A percentile compares a stretch with the other conserved stretches of the same genome.
phyloP scores from a whole-genome alignment of 1,140 invertebrate genomes.

The Meteorus sp. region DNA sequence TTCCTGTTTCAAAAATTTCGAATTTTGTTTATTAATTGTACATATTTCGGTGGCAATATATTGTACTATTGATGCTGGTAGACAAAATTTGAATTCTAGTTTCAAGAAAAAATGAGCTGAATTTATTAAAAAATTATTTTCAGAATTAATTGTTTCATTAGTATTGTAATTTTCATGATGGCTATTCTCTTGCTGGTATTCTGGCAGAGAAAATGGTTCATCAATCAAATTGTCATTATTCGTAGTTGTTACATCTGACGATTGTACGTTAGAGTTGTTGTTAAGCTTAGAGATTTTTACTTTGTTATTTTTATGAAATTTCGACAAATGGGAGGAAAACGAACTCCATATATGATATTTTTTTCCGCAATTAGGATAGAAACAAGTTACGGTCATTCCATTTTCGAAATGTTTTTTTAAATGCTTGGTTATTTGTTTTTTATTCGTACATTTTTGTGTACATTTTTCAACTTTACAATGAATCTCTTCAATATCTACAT shows the following conservation, averaged over 20 bases:
- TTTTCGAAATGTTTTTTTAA: slow-evolving; percentile 5
- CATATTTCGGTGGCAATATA: slow-evolving; percentile 11
- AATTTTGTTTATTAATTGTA: neutral
- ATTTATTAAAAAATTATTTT: slow-evolving; percentile 13
- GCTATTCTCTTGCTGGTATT: neutral
- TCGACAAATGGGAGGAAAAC: slow-evolving; percentile 7
- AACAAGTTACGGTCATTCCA: slow-evolving; percentile 10
- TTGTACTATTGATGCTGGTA: slow-evolving; percentile 21
- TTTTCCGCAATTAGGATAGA: neutral
- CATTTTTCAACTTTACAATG: slow-evolving; percentile 6
- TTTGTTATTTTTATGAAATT: neutral
- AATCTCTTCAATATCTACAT: neutral
- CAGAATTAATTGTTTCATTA: too few species aligned
- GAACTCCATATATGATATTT: neutral
- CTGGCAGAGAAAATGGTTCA: neutral
- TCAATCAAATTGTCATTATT: neutral
- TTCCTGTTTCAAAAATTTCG: slow-evolving; percentile 1
- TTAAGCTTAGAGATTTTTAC: neutral
- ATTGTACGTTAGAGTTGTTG: neutral
- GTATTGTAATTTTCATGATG: too few species aligned
- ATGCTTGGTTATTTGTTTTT: slow-evolving; percentile 13
- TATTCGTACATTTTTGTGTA: slow-evolving; percentile 9
- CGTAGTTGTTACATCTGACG: neutral
- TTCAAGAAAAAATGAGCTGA: slow-evolving; percentile 18
- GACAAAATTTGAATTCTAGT: slow-evolving; percentile 12